Evolutionary conservation across 2,797 vertebrate genomes (phyloP).

Genomic region (Poeciliopsis gracilis): DNA sequence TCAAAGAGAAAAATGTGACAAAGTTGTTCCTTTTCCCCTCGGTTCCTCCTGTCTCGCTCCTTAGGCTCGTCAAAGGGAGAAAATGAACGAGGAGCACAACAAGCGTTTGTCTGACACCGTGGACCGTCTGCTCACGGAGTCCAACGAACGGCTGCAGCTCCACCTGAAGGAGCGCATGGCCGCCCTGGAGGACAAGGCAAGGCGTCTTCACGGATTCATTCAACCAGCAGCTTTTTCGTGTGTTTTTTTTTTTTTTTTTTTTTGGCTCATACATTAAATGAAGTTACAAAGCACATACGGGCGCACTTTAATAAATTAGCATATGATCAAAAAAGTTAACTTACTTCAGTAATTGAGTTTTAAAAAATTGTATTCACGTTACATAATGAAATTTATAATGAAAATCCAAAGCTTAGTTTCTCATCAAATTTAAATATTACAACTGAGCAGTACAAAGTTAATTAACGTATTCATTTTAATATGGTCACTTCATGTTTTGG

Average conservation of each 20-base stretch:
- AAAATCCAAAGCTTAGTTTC: neutral
- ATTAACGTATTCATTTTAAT: neutral
- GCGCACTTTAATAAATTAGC: neutral
- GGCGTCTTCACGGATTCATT: constrained; percentile 30
- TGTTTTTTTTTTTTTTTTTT: neutral
- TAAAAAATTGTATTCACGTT: neutral
- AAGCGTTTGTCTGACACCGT: constrained; percentile 94
- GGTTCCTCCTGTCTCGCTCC: constrained; percentile 15
- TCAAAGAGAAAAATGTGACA: constrained; percentile 50
- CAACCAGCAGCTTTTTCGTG: constrained; percentile 19
- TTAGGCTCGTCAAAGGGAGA: constrained; percentile 93
- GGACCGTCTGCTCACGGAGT: constrained; percentile 93
- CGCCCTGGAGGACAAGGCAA: constrained; percentile 94
- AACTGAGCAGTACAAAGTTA: neutral
- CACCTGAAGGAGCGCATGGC: constrained; percentile 97
- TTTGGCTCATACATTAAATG: constrained; percentile 18
- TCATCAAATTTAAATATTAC: neutral
- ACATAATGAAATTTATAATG: neutral
- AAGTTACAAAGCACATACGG: neutral
- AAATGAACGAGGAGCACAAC: constrained; percentile 98
- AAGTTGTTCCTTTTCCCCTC: constrained; percentile 24
- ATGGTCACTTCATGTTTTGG: neutral
- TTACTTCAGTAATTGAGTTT: neutral
- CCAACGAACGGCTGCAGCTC: constrained; percentile 93
- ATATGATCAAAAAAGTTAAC: neutral